Conservation (phyloP, 2,113 vertebrate species). For the Syngnathus scovelli region DNA sequence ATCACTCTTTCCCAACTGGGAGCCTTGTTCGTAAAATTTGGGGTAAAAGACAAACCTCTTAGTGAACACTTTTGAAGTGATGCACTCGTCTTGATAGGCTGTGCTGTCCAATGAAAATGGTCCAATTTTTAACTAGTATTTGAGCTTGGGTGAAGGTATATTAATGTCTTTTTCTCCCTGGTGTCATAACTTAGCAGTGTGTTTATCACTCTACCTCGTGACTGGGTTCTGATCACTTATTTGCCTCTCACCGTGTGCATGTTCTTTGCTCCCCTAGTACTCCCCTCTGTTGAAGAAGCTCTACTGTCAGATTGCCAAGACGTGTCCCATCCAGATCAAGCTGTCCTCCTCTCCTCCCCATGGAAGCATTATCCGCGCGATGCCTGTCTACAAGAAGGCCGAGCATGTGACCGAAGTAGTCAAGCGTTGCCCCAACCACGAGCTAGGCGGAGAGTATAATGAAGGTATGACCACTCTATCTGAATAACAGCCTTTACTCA, state of each 20-base stretch:
- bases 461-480: conserved; percentile 73
- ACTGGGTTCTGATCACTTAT: not conserved
- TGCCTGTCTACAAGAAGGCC: conserved; percentile 97
- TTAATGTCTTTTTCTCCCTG: not conserved
- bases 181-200: not conserved
- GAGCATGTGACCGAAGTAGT: conserved; percentile 97
- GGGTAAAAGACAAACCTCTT: not conserved
- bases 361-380: conserved; percentile 87
- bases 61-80: not conserved
- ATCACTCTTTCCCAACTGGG: conserved; percentile 17
- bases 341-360: conserved; percentile 81
- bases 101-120: not conserved
- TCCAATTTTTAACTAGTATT: not conserved
- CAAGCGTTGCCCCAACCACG: conserved; percentile 96
- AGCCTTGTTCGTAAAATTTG: not conserved
- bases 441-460: conserved; percentile 92
- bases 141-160: not conserved
- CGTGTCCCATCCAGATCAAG: conserved; percentile 97
- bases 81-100: not conserved
- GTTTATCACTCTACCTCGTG: no score
- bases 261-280: conserved; percentile 72
- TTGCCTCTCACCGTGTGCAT: not conserved
- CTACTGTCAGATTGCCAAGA: conserved; percentile 98
- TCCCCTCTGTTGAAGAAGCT: conserved; percentile 96
- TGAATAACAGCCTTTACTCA: not conserved